phyloP scores from a whole-genome alignment of 2,888 invertebrate genomes.

The Leptopilina myrica region DNA sequence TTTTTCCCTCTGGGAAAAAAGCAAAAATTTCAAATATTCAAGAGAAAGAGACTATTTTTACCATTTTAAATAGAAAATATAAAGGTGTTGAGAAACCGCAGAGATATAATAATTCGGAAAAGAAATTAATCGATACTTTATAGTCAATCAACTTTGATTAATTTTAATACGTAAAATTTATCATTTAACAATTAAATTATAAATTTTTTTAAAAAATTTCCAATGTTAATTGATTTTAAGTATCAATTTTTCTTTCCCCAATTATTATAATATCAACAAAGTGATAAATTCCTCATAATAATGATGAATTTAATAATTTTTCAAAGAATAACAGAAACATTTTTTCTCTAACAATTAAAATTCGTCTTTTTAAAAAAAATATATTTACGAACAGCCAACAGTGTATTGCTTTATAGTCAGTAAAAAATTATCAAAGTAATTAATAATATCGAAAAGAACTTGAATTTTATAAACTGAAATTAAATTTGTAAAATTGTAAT shows the following conservation, averaged over 20 bases:
- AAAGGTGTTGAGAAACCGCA: too few species aligned
- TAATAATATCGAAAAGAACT: neutral
- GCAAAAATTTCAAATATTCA: neutral
- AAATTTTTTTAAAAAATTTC: too few species aligned
- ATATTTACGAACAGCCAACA: neutral
- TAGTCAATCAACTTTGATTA: too few species aligned
- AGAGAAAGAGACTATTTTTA: neutral
- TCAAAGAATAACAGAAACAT: neutral
- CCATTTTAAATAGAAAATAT: neutral
- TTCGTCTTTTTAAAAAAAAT: neutral
- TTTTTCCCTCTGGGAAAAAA: neutral
- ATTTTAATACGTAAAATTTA: too few species aligned
- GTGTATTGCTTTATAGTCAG: neutral
- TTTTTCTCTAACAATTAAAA: constrained; percentile 2
- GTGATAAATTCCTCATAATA: neutral
- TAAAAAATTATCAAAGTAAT: neutral
- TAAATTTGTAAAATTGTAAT: neutral
- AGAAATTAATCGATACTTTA: too few species aligned
- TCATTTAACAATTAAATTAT: too few species aligned
- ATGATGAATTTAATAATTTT: constrained; percentile 2
- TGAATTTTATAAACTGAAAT: neutral
- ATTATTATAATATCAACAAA: neutral
- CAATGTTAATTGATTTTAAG: too few species aligned
- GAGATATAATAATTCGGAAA: too few species aligned
- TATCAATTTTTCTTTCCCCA: neutral